Base-by-base conservation (phyloP, 2,797 vertebrate genomes). In the Premnoplex brunnescens region DNA sequence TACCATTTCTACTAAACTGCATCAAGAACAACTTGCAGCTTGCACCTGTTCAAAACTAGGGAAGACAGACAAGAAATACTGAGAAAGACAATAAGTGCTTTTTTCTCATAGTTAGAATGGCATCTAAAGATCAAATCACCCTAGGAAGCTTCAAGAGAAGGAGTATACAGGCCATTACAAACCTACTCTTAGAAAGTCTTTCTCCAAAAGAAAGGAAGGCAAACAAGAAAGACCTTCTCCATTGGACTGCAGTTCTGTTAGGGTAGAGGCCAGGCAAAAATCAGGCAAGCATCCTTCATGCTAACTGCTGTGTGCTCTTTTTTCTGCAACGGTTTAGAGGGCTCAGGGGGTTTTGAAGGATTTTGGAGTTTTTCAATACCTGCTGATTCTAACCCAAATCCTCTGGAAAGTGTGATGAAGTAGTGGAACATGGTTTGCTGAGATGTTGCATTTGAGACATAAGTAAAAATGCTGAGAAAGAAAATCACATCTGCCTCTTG, bases 81-180 rank as follows among this genome's bases (percentile, higher is more conserved):
- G n/a, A 80, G 16, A 54, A 55, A 68, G 22, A 55, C 14, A 44
- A 51, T n/a, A 89, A 84, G 55, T 5, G 4, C 0, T 56, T 62
- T 41, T 60, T 41, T 8, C 54, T 62, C 8, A 1, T 14, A 39
- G 39, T 30, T 51, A 34, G 74, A 95, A 91, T 12, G 13, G 3
- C 72, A 74, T 41, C 52, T 73, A 48, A 82, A 87, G 71, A 89
- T 59, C 55, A 89, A 87, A 92, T 75, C 37, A 69, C 17, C 28
- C 18, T n/a, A 46, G 34, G 41, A 48, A 54, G 34, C 54, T 54
- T 75, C 41, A 72, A 49, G 44, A 74, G 20, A 32, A 32, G 32
- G 17, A 91, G 26, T 10, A 51, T 22, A 58, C 7, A 58, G 36
- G 21, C n/a, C 27, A 39, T 48, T 63, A 52, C 55, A 82, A 75